Evolutionary conservation across 2,113 vertebrate species (phyloP).

Genomic region (Oncorhynchus tshawytscha): DNA sequence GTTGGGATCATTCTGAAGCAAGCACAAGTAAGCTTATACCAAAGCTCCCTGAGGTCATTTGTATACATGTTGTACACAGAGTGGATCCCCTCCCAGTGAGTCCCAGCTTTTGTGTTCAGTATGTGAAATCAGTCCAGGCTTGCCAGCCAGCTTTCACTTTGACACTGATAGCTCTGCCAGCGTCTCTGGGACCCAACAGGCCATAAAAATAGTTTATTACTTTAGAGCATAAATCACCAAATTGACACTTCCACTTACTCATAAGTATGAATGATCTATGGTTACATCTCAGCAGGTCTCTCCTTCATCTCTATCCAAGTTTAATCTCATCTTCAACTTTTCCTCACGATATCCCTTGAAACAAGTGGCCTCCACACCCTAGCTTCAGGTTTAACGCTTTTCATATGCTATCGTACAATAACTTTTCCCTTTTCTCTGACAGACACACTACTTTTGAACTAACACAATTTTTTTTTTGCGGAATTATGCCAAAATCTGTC

Average conservation of each 20-base stretch:
- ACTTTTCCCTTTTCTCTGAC: background rate
- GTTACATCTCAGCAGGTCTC: too few relatives aligned
- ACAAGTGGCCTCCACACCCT: background rate
- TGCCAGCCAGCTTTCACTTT: conserved; percentile 36
- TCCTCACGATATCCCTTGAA: background rate
- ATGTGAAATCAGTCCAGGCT: conserved; percentile 42
- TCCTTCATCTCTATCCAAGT: background rate
- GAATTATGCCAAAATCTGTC: background rate
- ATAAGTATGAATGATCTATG: background rate
- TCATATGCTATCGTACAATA: background rate
- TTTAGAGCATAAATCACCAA: too few relatives aligned
- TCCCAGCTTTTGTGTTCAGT: conserved; percentile 24
- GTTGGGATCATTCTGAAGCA: background rate
- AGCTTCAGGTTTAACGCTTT: too few relatives aligned
- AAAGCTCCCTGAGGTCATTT: background rate
- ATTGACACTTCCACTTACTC: background rate
- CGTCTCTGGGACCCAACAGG: conserved; percentile 1
- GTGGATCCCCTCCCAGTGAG: conserved; percentile 39
- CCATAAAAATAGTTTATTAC: background rate
- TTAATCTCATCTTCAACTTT: background rate
- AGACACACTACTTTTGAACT: background rate
- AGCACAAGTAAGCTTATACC: background rate
- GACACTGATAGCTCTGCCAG: conserved; percentile 2
- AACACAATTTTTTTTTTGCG: background rate
- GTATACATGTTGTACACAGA: conserved; percentile 37